Evolutionary conservation across 1,140 invertebrate species (phyloP), one percentile per base, ranked within the genome.

Genomic region (Drosophila funebris): DNA sequence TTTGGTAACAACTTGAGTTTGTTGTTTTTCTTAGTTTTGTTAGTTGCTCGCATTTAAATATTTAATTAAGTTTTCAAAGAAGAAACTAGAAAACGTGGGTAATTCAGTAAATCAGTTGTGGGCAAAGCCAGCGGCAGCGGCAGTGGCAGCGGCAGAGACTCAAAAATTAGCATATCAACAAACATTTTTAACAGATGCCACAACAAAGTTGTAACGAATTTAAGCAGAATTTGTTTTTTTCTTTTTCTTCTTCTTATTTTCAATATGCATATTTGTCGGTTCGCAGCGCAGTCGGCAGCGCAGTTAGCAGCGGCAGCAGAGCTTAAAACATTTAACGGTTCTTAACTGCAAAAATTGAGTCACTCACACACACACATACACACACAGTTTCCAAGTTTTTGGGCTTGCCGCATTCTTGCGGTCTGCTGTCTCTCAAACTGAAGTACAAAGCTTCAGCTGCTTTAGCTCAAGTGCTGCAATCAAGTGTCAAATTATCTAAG

Each of bases 1-100:
- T 81, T 82, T 73, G 53, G 54, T 75, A 81, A 82, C 78, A 64
- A 46, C 41, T 14, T 14, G 4, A 3, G 8, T 31, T 50, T 48
- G 58, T 27, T 24, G 27, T 22, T 61, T 61, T 48, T 18, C 4
- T 57, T 41, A 64, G 22, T 14, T 58, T 58, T 43, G 61, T 63
- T 71, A 71, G 60, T 68, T 73, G 70, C 46, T 73, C 70, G 63
- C 46, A 73, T 73, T 73, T 73, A 68, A 73, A 73, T 73, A 73
- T 73, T 73, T 73, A 54, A 73, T 73, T 68, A 73, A 61, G 69
- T 58, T 67, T 66, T 58, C 43, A 57, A 52, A 22, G 20, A 62
- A 31, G 29, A 53, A 53, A 53, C 37, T 39, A 48, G 33, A 37
- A 64, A 61, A 69, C 39, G 33, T 36, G 33, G 33, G 33, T 36